Evolutionary conservation across 53 echinoderm and acorn worm genomes (phyloP).

Genomic region (Holothuria leucospilota): DNA sequence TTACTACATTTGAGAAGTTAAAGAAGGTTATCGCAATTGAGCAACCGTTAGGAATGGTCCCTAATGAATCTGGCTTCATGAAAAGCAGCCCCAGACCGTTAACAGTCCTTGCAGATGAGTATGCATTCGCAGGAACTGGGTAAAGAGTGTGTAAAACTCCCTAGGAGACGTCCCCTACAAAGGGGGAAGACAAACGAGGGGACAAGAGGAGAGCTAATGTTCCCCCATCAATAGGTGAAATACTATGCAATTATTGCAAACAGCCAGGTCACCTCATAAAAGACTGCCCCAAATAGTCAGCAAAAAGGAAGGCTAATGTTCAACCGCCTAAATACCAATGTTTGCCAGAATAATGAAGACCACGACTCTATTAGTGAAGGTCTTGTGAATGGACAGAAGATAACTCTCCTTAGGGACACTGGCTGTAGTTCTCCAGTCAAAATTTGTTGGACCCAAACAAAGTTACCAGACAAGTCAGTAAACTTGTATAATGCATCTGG

Average conservation of each 20-base stretch:
- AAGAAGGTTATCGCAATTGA: neutral
- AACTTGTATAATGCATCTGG: no score
- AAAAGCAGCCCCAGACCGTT: neutral
- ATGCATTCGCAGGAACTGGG: neutral
- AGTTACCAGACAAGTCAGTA: no score
- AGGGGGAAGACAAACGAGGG: neutral
- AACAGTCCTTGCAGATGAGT: neutral
- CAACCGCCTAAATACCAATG: neutral
- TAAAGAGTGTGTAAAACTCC: neutral
- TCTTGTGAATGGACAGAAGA: neutral
- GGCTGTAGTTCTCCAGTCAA: no score
- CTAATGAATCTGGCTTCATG: neutral
- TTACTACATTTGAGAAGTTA: neutral
- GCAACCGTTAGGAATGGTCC: neutral
- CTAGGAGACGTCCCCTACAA: neutral
- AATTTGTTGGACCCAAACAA: no score
- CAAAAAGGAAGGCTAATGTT: neutral
- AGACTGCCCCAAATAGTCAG: neutral
- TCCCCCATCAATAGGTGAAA: neutral
- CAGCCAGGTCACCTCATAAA: neutral
- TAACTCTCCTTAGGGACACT: no score
- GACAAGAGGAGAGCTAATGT: neutral
- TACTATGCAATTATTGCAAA: neutral
- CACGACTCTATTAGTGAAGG: neutral
- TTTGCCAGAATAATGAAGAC: neutral